Base-by-base conservation (phyloP, 1,140 invertebrate genomes). In the Macrotrachela quadricornifera region DNA sequence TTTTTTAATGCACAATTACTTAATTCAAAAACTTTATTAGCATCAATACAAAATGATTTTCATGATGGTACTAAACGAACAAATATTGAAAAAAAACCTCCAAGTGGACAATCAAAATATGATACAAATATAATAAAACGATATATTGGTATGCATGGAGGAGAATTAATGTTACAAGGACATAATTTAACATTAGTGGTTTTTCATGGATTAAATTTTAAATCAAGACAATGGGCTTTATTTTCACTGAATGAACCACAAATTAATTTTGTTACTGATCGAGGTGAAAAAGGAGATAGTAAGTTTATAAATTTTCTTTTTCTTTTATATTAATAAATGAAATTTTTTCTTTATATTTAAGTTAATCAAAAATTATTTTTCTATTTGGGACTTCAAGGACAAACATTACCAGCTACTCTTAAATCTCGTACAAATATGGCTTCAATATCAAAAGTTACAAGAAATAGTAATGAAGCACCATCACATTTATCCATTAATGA, bases 201-300 rank as follows among this genome's bases (percentile, higher is more conserved):
- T 68, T 96, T 94, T 73, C 86, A 94, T 69, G 90, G 88, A 8
- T 85, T 91, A 60, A 94, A 92, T 69, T 91, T 95, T 68, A 87
- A 87, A 58, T 81, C 86, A 36, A 94, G 92, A 71, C 87, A 81
- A 2, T 96, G 90, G 88, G 88, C 87, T 1, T 63, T 94, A 36
- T 95, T 95, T 66, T 90, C 83, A 56, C 71, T 96, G 48, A 83
- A 85, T 66, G 85, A 94, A 59, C 87, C 88, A 0, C 85, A 79
- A 56, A 92, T 95, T 56, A 85, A 81, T 60, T 95, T 95, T 72
- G 80, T 85, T 16, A 91, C 88, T 0, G 87, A 95, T 69, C 87
- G 94, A 69, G 85, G 85, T 1, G 84, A 90, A 42, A 13, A 2
- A 42, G 41, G 15, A 1, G 65, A 42, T 42, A 13, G 41, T 30